Base-by-base conservation (phyloP, 2,113 vertebrate genomes). In the Zosterops japonicus region DNA sequence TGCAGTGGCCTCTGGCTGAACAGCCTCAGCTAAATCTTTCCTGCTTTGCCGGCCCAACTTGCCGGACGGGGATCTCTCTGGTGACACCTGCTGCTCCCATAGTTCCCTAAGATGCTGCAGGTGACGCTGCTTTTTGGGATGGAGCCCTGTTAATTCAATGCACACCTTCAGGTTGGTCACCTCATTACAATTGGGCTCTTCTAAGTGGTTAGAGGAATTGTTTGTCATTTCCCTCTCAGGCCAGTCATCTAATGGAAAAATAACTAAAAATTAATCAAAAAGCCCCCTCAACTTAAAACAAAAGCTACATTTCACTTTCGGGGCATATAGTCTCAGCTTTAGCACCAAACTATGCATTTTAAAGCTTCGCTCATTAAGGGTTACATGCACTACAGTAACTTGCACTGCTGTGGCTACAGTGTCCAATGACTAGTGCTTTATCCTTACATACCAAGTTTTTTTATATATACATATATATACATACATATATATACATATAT, bases 101-200 rank as follows among this genome's bases (percentile, higher is more conserved):
- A 98, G 98, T 98, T 99, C 98, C 98, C 98, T 98, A 97, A 98
- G 97, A 96, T 99, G 98, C 97, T 98, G 95, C 98, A 99, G 94
- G 98, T 99, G 96, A 95, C 97, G 92, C 96, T 99, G 99, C 94
- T 99, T 99, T 98, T 99, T 99, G 95, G 99, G 99, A 95, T 99
- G 98, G 97, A 99, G 98, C 84, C 99, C 99, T 96, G 99, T 99
- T 97, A 99, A 98, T 98, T 99, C 99, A 95, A 99, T 99, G 98
- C 99, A 99, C 97, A 99, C 99, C 97, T 99, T 99, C 97, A 99
- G 98, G 98, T 99, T 99, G 96, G 98, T 98, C 97, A 99, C 99
- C 97, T 99, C 98, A 98, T 97, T 98, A 98, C 97, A 98, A 98
- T 97, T 98, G 97, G 98, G 97, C 92, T 98, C 99, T 95, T 99